Percentiles rank a stretch among this genome's conserved stretches.
phyloP scores from a whole-genome alignment of 2,113 vertebrate species.

The Zingel zingel region DNA sequence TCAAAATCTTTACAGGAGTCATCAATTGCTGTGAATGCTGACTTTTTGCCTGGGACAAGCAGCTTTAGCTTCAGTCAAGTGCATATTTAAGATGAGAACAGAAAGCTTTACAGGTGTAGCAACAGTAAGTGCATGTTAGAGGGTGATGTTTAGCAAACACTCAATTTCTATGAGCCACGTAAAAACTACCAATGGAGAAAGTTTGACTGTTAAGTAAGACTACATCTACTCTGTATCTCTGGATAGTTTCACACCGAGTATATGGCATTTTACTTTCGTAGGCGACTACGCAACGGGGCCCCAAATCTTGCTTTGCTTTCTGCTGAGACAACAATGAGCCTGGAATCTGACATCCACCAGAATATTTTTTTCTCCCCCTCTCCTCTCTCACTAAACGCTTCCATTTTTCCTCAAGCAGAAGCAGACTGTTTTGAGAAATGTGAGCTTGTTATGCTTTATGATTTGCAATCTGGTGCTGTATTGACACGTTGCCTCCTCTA shows the following conservation, averaged over 20 bases:
- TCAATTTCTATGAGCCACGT: neutral
- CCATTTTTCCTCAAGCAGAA: slow-evolving; percentile 34
- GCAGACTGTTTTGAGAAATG: slow-evolving; percentile 60
- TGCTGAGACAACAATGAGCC: slow-evolving; percentile 55
- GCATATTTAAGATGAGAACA: neutral
- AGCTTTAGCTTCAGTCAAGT: neutral
- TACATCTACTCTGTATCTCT: neutral
- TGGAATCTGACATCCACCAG: slow-evolving; percentile 47
- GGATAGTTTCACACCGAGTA: slow-evolving; percentile 3
- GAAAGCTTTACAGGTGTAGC: neutral
- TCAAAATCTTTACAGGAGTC: neutral
- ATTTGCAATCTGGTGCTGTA: slow-evolving; percentile 53
- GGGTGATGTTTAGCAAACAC: neutral
- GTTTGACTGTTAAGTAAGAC: neutral
- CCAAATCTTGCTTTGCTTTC: slow-evolving; percentile 39
- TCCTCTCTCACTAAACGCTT: slow-evolving; percentile 7
- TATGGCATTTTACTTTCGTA: slow-evolving; percentile 14
- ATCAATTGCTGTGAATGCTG: neutral
- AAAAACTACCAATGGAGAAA: neutral
- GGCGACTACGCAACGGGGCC: slow-evolving; percentile 1
- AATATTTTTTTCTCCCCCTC: neutral
- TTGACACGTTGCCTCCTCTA: slow-evolving; percentile 39
- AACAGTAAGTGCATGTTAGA: neutral
- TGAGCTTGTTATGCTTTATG: slow-evolving; percentile 62
- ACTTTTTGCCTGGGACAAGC: neutral